These are phyloP conservation scores for Caenorhabditis angaria DNA, from an alignment of 2,888 invertebrate species.

Conservation along the genomic window DNA sequence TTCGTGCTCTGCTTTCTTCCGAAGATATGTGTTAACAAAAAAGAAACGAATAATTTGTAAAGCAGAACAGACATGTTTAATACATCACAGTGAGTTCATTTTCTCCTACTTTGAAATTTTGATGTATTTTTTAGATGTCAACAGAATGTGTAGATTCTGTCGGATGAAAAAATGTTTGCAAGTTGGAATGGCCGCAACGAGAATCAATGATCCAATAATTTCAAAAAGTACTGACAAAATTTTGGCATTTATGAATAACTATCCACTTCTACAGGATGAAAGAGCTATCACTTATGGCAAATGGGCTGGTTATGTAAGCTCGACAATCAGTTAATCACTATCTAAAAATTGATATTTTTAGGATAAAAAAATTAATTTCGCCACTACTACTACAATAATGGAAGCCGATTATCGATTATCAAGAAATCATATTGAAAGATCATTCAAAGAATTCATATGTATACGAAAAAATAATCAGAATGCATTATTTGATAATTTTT, in stretches of 20 bases:
- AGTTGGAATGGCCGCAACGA: not conserved
- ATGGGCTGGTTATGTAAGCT: not conserved
- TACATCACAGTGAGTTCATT: not conserved
- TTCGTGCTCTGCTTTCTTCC: not conserved
- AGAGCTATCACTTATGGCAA: not conserved
- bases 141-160: not conserved
- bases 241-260: not conserved
- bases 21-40: not conserved
- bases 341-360: too few relatives aligned
- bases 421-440: too few relatives aligned
- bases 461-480: too few relatives aligned
- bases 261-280: not conserved
- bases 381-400: too few relatives aligned
- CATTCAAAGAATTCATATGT: too few relatives aligned
- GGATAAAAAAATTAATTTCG: too few relatives aligned
- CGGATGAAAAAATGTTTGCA: not conserved
- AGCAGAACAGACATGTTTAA: not conserved
- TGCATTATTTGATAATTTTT: too few relatives aligned
- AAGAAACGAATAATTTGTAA: not conserved
- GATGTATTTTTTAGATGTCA: not conserved
- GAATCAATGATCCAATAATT: not conserved
- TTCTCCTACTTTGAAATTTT: not conserved
- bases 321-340: too few relatives aligned
- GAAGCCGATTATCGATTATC: too few relatives aligned
- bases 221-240: not conserved